Conservation (phyloP, 2,888 invertebrate species). For the Geotrupes spiniger region DNA sequence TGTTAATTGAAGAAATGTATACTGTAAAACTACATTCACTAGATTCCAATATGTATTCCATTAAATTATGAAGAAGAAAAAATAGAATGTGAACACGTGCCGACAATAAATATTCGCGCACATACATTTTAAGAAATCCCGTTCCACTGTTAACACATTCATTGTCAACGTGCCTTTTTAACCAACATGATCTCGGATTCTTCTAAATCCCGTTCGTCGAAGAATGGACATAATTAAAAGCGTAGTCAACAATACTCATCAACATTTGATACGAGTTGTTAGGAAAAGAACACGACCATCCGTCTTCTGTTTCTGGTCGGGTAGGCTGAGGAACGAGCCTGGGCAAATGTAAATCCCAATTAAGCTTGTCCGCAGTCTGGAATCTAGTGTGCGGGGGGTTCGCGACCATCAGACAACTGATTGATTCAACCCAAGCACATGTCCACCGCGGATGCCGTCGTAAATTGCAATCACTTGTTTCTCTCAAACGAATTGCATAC, state of each 20-base stretch:
- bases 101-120: too few species aligned
- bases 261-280: conserved; percentile 24
- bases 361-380: conserved; percentile 45
- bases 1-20: too few species aligned
- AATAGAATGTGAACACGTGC: too few species aligned
- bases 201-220: conserved; percentile 1
- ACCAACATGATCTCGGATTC: neutral
- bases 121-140: conserved; percentile 4
- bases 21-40: too few species aligned
- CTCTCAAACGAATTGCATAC: conserved; percentile 20
- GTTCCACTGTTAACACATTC: neutral
- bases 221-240: conserved; percentile 21
- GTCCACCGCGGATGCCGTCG: conserved; percentile 40
- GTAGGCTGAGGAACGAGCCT: conserved; percentile 40
- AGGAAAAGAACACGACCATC: conserved; percentile 28
- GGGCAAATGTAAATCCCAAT: conserved; percentile 50
- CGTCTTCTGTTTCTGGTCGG: conserved; percentile 30
- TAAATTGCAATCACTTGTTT: conserved; percentile 41
- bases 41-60: too few species aligned
- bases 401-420: conserved; percentile 46
- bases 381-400: conserved; percentile 38
- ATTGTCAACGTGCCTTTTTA: neutral
- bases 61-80: too few species aligned
- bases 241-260: conserved; percentile 23
- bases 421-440: conserved; percentile 48